Conservation (phyloP, 2,113 vertebrate species). For the Parus major region DNA sequence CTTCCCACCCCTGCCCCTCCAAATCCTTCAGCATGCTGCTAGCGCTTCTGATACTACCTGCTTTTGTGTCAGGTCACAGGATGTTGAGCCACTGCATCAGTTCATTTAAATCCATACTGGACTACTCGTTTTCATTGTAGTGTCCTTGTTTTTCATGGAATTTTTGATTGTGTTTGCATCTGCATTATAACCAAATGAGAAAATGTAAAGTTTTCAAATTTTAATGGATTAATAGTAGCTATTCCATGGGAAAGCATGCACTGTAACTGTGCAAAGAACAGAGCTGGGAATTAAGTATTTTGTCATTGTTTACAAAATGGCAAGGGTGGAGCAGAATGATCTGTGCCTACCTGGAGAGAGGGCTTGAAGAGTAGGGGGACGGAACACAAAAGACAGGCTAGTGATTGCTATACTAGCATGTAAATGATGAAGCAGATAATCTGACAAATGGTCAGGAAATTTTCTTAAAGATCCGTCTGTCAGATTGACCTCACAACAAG, state of each 20-base stretch:
- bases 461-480: neutral
- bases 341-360: neutral
- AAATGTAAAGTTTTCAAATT: neutral
- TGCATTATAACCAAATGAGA: neutral
- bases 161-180: neutral
- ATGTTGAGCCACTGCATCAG: neutral
- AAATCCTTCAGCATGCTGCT: neutral
- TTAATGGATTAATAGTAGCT: neutral
- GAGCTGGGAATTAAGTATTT: neutral
- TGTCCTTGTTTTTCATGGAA: neutral
- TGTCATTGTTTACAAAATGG: neutral
- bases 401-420: neutral
- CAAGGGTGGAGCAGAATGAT: neutral
- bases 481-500: neutral
- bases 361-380: neutral
- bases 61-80: neutral
- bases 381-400: neutral
- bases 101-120: neutral
- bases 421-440: neutral
- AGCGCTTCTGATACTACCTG: neutral
- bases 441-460: neutral
- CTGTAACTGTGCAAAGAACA: neutral
- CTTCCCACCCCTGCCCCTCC: accelerated
- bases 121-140: neutral
- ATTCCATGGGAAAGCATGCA: neutral